A percentile compares a stretch with the other conserved stretches of the same genome.
Conservation (phyloP, 2,888 invertebrate species). For the Pachliopta kotzebuea region DNA sequence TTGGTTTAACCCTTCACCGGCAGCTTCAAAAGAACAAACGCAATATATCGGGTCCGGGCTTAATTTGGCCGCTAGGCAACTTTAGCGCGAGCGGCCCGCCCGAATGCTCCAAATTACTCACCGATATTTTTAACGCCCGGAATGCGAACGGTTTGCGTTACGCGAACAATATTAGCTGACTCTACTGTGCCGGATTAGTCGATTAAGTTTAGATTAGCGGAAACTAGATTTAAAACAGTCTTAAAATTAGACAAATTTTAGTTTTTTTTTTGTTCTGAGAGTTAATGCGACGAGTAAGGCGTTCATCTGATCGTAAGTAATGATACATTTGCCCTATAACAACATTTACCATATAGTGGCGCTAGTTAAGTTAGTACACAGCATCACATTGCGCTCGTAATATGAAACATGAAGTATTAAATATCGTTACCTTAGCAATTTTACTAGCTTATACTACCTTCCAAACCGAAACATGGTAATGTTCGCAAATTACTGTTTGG, state of each 20-base stretch:
- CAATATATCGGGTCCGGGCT: constrained; percentile 78
- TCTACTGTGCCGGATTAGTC: constrained; percentile 41
- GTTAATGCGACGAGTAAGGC: too few relatives aligned
- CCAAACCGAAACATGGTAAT: too few relatives aligned
- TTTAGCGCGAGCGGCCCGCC: constrained; percentile 70
- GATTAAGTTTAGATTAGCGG: constrained; percentile 18
- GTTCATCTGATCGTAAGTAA: too few relatives aligned
- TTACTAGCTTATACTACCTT: too few relatives aligned
- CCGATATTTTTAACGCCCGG: constrained; percentile 77
- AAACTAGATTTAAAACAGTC: constrained; percentile 5
- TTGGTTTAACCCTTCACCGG: constrained; percentile 79
- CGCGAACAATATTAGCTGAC: constrained; percentile 67
- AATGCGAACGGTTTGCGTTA: constrained; percentile 74
- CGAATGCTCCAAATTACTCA: constrained; percentile 77
- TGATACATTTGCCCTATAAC: too few relatives aligned
- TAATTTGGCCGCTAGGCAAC: constrained; percentile 75
- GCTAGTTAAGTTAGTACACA: too few relatives aligned
- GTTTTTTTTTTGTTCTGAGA: not conserved
- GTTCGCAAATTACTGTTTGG: too few relatives aligned
- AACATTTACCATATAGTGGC: too few relatives aligned
- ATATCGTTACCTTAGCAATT: too few relatives aligned
- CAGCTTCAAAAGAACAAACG: constrained; percentile 80
- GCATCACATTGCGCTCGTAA: too few relatives aligned
- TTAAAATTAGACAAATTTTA: not conserved
- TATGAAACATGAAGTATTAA: too few relatives aligned